Base-by-base conservation (phyloP, 2,113 vertebrate genomes). In the Saguinus midas region DNA sequence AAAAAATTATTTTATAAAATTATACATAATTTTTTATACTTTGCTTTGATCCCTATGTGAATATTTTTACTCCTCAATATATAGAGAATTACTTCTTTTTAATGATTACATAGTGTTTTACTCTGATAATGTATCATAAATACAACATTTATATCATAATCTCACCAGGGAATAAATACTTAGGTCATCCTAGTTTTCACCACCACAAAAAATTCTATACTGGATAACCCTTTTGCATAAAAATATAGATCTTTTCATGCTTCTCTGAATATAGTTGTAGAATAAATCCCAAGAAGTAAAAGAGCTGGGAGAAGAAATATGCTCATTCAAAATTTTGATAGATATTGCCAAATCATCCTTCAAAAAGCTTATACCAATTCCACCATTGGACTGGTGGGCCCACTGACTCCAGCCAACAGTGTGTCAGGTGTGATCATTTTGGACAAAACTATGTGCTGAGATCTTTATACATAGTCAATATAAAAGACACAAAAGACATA, bases 221-320 rank as follows among this genome's bases (percentile, higher is more conserved):
- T 76, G 8, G 61, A 82, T 83, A 29, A 58, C 73, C 17, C 11
- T 84, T 87, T 92, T 50, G 76, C 29, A 21, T n/a, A 40, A 17
- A 87, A 48, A 68, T 81, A 85, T 9, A 86, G 20, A 75, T 64
- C 32, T 81, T 88, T 86, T 3, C 8, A 78, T 13, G 86, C 21
- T 79, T 45, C 23, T 73, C 0, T 68, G 13, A 64, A 10, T 80
- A 76, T 21, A 68, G 96, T 32, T 84, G 1, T 18, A 76, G 6
- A n/a, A 45, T 61, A 93, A 92, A 90, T 55, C 50, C 5, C 13
- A 94, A 92, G 48, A 94, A 92, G 29, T 37, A 90, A 43, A 96
- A 78, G 17, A 52, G 21, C 40, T 78, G 8, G 13, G 27, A 11
- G 2, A 40, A 91, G 87, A 75, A 13, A 20, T 8, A 66, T 23